A percentile compares a stretch with the other conserved stretches of the same genome.
These are phyloP conservation scores for Ormyrus rosae DNA, from an alignment of 2,888 invertebrate species.

Conservation along the genomic window DNA sequence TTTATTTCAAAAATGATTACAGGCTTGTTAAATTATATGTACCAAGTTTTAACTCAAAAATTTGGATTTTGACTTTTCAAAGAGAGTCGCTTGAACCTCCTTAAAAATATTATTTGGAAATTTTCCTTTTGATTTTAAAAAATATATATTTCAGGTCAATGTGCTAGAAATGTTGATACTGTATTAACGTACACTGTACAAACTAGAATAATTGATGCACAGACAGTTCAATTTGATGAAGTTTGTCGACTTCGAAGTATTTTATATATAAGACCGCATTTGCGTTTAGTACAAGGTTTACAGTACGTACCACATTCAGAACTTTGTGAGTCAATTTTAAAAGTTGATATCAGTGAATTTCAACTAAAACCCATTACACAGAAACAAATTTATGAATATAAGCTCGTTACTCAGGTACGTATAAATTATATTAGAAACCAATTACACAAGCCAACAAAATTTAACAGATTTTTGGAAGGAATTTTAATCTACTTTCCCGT, in stretches of 20 bases:
- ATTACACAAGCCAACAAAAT: neutral
- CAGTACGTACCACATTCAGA: slow-evolving; percentile 80
- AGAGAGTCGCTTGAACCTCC: too few relatives aligned
- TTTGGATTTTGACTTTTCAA: too few relatives aligned
- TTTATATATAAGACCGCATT: slow-evolving; percentile 75
- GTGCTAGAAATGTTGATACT: slow-evolving; percentile 61
- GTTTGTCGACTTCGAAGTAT: slow-evolving; percentile 69
- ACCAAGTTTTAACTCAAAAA: too few relatives aligned
- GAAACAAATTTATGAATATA: slow-evolving; percentile 30
- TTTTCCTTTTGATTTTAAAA: too few relatives aligned
- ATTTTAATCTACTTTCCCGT: too few relatives aligned
- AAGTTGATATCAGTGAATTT: slow-evolving; percentile 78
- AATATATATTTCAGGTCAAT: slow-evolving; percentile 55
- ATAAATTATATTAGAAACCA: neutral
- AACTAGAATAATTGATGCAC: slow-evolving; percentile 63
- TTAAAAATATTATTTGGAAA: neutral
- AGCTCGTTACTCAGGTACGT: slow-evolving; percentile 44
- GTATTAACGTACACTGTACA: slow-evolving; percentile 66
- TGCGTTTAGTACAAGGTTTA: slow-evolving; percentile 81
- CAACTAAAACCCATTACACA: slow-evolving; percentile 59
- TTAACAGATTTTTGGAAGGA: too few relatives aligned
- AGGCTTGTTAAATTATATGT: neutral
- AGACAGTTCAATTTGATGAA: slow-evolving; percentile 62
- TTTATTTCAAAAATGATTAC: neutral
- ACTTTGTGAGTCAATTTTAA: slow-evolving; percentile 79